A percentile compares a stretch with the other conserved stretches of the same genome.
These are phyloP conservation scores for Prionace glauca DNA, from an alignment of 2,797 vertebrate genomes.

Conservation along the genomic window DNA sequence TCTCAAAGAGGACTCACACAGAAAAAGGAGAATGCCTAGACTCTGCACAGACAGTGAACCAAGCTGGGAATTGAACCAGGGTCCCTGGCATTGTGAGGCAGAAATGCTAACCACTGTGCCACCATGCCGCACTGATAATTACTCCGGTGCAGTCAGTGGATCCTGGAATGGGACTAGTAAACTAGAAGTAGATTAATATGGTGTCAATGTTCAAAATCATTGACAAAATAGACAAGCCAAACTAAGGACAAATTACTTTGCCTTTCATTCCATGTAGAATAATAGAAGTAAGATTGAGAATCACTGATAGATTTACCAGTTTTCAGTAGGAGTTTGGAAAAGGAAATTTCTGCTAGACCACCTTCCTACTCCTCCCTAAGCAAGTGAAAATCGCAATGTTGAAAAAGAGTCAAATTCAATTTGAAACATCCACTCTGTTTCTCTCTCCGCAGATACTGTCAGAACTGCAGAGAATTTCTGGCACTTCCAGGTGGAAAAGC, in stretches of 20 bases:
- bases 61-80: too few species aligned
- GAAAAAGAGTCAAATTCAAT: too few species aligned
- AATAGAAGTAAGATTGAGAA: not conserved
- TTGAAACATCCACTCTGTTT: too few species aligned
- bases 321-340: not conserved
- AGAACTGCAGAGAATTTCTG: not conserved
- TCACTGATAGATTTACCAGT: not conserved
- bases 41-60: too few species aligned
- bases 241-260: not conserved
- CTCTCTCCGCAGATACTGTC: not conserved
- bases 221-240: not conserved
- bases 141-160: not conserved
- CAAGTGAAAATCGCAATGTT: too few species aligned
- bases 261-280: not conserved
- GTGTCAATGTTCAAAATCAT: not conserved
- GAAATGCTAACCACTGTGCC: too few species aligned
- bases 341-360: too few species aligned
- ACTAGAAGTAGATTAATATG: not conserved
- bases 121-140: not conserved
- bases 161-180: not conserved
- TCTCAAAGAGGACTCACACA: too few species aligned
- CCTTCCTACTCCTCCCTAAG: too few species aligned
- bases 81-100: too few species aligned
- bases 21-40: too few species aligned
- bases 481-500: too few species aligned